These are phyloP conservation scores for Pangasius mekongensis DNA, from an alignment of 2,797 vertebrate genomes.

Conservation along the genomic window DNA sequence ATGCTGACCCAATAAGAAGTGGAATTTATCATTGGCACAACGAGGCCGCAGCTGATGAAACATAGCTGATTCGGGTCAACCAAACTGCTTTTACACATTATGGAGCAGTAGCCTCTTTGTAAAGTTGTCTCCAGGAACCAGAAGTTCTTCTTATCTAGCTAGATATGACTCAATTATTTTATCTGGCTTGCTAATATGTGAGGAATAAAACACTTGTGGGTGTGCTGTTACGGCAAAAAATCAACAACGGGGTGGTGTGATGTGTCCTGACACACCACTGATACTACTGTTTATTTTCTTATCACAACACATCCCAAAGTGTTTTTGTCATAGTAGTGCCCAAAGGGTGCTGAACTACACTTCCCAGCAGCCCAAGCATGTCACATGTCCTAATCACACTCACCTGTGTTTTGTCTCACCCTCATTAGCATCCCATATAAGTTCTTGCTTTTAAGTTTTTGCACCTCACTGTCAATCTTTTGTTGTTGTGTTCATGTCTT, in stretches of 20 bases:
- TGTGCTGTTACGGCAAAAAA: neutral
- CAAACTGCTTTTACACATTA: neutral
- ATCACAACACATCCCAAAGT: neutral
- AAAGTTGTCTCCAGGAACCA: neutral
- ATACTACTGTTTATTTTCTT: neutral
- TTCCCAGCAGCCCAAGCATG: too few species aligned
- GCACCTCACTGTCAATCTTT: too few species aligned
- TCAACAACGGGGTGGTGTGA: neutral
- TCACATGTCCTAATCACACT: too few species aligned
- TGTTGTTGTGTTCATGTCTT: too few species aligned
- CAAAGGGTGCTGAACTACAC: too few species aligned
- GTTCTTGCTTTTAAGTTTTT: too few species aligned
- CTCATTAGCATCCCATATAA: too few species aligned
- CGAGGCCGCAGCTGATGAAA: conserved; percentile 53
- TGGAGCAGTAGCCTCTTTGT: neutral
- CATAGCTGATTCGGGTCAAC: conserved; percentile 15
- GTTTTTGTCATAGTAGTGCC: too few species aligned
- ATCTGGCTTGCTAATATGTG: neutral
- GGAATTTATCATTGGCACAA: conserved; percentile 57
- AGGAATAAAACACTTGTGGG: neutral
- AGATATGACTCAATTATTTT: neutral
- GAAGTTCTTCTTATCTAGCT: neutral
- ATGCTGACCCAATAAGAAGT: conserved; percentile 49
- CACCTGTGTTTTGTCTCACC: too few species aligned
- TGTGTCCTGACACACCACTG: neutral